These are phyloP conservation scores for Amphipoea oculea DNA, from an alignment of 2,888 invertebrate genomes.

Conservation along the genomic window DNA sequence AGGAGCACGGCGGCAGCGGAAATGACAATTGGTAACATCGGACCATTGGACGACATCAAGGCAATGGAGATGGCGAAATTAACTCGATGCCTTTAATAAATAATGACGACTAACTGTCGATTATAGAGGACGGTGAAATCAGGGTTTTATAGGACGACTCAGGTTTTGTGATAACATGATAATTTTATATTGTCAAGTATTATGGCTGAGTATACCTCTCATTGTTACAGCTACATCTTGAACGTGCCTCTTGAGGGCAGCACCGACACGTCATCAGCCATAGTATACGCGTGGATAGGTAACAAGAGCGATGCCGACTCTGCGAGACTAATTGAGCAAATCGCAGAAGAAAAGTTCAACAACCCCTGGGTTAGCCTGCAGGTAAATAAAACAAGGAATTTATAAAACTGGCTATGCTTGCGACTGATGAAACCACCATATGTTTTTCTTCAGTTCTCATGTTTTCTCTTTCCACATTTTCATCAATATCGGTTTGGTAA, in stretches of 20 bases:
- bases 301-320: conserved; percentile 96
- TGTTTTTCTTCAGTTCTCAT: neutral
- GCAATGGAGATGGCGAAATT: no score
- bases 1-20: no score
- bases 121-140: neutral
- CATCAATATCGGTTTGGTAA: neutral
- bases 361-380: conserved; percentile 94
- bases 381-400: conserved; percentile 83
- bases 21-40: no score
- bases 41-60: no score
- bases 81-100: no score
- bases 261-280: conserved; percentile 94
- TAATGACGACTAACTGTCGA: no score
- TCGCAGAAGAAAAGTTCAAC: conserved; percentile 98
- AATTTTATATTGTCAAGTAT: neutral
- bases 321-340: conserved; percentile 96
- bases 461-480: neutral
- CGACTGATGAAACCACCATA: neutral
- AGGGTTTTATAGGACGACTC: neutral
- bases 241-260: conserved; percentile 98
- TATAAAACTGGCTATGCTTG: neutral
- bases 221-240: conserved; percentile 94
- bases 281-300: conserved; percentile 99
- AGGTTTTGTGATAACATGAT: neutral
- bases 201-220: neutral